A percentile compares a stretch with the other conserved stretches of the same genome.
These are phyloP conservation scores for Tyrannus savana DNA, from an alignment of 2,113 vertebrate genomes.

Conservation along the genomic window DNA sequence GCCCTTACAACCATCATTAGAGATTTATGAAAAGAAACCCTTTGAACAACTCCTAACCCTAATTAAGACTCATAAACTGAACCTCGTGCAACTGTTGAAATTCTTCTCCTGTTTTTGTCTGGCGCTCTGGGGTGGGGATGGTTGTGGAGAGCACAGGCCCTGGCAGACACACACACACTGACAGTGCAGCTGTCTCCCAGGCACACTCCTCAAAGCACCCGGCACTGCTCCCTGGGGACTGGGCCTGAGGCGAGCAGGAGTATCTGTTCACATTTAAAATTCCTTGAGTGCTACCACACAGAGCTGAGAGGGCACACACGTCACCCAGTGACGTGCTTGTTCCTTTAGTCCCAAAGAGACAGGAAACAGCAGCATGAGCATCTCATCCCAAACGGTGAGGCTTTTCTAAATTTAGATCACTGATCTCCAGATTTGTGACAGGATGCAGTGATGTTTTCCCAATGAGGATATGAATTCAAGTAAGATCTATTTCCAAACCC, in stretches of 20 bases:
- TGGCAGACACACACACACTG: background rate
- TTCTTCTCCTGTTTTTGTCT: background rate
- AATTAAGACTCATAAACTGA: background rate
- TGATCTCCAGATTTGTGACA: background rate
- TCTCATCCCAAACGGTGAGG: background rate
- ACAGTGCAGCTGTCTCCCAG: constrained; percentile 50
- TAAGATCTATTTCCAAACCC: background rate
- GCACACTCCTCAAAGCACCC: background rate
- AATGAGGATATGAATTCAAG: background rate
- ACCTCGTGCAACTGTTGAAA: constrained; percentile 37
- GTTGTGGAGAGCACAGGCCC: background rate
- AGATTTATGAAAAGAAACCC: background rate
- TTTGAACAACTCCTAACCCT: background rate
- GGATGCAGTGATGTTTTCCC: background rate
- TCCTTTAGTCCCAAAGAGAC: background rate
- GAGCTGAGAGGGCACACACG: background rate
- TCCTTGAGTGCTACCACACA: background rate
- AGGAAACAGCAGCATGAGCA: background rate
- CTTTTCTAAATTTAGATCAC: background rate
- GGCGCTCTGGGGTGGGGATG: background rate
- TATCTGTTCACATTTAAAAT: background rate
- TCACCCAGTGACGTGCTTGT: background rate
- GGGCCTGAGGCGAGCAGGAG: background rate
- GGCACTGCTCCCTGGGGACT: background rate
- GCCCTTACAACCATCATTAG: background rate